These are phyloP conservation scores for Dryococelus australis DNA, from an alignment of 2,888 invertebrate species.

Conservation along the genomic window DNA sequence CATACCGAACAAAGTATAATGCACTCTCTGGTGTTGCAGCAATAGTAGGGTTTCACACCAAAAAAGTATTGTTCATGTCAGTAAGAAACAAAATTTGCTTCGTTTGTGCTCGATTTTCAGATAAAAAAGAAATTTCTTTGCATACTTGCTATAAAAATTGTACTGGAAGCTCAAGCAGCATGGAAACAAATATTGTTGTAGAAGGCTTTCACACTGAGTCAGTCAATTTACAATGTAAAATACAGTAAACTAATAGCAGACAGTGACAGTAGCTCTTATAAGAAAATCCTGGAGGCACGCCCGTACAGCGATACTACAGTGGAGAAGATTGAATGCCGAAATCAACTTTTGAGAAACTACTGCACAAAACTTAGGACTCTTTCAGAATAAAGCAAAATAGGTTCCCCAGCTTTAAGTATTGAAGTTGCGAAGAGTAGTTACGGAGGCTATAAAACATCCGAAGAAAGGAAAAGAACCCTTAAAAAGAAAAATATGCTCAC, in stretches of 20 bases:
- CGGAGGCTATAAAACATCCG: not conserved
- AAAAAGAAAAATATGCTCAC: not conserved
- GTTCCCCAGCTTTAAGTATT: not conserved
- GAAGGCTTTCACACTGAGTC: no score
- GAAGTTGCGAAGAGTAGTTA: not conserved
- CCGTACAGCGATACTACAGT: not conserved
- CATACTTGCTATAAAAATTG: no score
- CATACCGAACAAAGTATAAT: not conserved
- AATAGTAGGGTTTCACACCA: no score
- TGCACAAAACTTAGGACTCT: not conserved
- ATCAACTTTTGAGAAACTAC: not conserved
- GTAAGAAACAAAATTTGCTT: not conserved
- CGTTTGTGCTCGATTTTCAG: not conserved
- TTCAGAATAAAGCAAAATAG: not conserved
- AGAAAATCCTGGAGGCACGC: not conserved
- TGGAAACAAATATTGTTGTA: no score
- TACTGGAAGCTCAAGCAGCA: no score
- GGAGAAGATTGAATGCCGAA: not conserved
- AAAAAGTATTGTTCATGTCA: not conserved
- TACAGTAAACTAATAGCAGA: not conserved
- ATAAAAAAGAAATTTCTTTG: not conserved
- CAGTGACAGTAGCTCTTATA: no score
- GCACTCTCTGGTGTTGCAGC: no score
- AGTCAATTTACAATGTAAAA: slow-evolving; percentile 3
- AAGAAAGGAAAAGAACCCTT: no score